Evolutionary conservation across 35 echinoderm and acorn worm species (phyloP).

Genomic region (Diadema setosum): DNA sequence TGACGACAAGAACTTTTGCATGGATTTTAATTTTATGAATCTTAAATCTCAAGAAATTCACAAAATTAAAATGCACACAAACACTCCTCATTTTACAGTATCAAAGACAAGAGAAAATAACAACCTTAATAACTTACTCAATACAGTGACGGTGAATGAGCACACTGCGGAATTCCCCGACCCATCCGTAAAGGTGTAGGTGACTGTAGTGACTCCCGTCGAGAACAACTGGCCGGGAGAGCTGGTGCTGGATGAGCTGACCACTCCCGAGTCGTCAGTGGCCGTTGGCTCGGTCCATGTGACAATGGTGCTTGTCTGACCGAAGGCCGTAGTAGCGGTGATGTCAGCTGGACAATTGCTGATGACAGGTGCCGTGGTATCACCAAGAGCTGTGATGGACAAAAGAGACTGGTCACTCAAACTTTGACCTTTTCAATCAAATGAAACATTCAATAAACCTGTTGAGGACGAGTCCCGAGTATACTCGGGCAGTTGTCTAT

Average conservation of each 20-base stretch:
- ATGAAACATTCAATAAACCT: too few relatives aligned
- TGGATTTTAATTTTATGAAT: too few relatives aligned
- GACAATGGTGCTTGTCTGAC: not conserved
- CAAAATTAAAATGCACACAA: too few relatives aligned
- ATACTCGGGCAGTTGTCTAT: too few relatives aligned
- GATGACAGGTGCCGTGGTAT: not conserved
- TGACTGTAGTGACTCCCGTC: not conserved
- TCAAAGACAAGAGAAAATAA: too few relatives aligned
- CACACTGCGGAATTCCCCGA: not conserved
- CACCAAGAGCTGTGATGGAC: not conserved
- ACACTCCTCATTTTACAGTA: too few relatives aligned
- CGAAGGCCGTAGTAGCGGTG: not conserved
- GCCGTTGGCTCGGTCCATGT: not conserved
- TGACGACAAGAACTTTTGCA: too few relatives aligned
- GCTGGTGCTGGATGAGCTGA: not conserved
- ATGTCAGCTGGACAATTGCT: not conserved
- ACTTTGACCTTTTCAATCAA: too few relatives aligned
- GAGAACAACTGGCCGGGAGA: not conserved
- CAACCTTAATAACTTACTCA: not conserved
- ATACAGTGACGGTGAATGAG: not conserved
- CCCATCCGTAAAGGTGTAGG: conserved; percentile 16
- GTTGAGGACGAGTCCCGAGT: too few relatives aligned
- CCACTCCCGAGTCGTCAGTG: not conserved
- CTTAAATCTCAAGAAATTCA: too few relatives aligned
- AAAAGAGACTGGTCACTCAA: too few relatives aligned